Conservation (phyloP, 2,797 vertebrate genomes). For the Micromesistius poutassou region DNA sequence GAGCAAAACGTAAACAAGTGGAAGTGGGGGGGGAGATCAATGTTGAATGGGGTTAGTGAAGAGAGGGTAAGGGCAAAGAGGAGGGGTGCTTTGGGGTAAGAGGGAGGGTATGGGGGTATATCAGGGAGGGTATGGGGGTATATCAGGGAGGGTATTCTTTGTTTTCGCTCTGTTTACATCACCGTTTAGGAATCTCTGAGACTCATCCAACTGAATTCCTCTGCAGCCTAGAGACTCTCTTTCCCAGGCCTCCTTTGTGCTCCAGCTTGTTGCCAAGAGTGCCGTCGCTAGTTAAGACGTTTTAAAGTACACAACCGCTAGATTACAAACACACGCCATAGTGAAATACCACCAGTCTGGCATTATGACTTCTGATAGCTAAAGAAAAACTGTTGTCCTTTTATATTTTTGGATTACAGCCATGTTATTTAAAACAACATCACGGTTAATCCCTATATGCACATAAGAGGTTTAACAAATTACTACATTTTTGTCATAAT, state of each 20-base stretch:
- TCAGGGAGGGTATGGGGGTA: conserved; percentile 29
- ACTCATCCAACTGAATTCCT: conserved; percentile 28
- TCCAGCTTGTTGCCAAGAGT: background rate
- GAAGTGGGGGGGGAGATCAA: conserved; percentile 20
- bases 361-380: background rate
- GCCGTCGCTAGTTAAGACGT: background rate
- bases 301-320: background rate
- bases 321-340: no score
- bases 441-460: no score
- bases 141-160: conserved; percentile 22
- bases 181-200: conserved; percentile 60
- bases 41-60: conserved; percentile 18
- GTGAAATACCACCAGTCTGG: no score
- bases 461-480: no score
- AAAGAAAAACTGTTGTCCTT: background rate
- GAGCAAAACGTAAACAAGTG: conserved; percentile 25
- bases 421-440: background rate
- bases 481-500: no score
- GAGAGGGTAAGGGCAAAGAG: conserved; percentile 4
- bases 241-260: background rate
- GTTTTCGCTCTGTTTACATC: conserved; percentile 50
- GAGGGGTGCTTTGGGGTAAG: conserved; percentile 7
- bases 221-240: background rate
- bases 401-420: background rate
- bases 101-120: conserved; percentile 19